Evolutionary conservation across 1,140 invertebrate genomes (phyloP), one percentile per base, ranked within the genome.

Genomic region (Carposina sasakii): DNA sequence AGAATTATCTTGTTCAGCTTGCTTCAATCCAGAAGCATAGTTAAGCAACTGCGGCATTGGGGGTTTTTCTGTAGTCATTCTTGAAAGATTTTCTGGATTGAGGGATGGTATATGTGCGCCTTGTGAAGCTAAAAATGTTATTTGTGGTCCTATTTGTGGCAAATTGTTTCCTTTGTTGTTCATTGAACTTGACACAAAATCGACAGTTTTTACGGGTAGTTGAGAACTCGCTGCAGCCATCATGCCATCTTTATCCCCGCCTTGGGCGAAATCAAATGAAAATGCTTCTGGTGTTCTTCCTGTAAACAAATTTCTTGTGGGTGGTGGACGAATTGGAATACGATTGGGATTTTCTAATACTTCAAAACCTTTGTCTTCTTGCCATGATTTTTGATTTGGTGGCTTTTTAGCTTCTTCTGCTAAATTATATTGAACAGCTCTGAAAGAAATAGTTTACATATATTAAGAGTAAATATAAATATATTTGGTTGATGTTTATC

Each of bases 351-450:
- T 37, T 50, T 2, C 6, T 16, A 39, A 53, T 67, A 20, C 69
- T 58, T 65, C 63, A 45, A 60, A 58, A 34, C 67, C 65, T 33
- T 52, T 63, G 22, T 69, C 62, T 36, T 73, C 62, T 57, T 75
- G 67, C 70, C 69, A 82, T 17, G 60, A 61, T 63, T 70, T 73
- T 15, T 67, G 37, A 49, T 81, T 61, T 34, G 76, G 58, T 43
- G 81, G 72, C 42, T 67, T 76, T 57, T 65, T 81, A 4, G 79
- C 71, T 71, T 86, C 84, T 62, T 83, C 81, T 3, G 82, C 82
- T 41, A 86, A 60, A 47, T 86, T 86, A 43, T 82, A 77, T 37
- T 86, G 81, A 41, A 86, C 58, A 5, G 84, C 68, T 46, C 84
- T 86, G 42, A 40, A 65, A 73, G 19, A 51, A 51, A 53, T 23